A percentile compares a stretch with the other conserved stretches of the same genome.
phyloP scores from a whole-genome alignment of 2,113 vertebrate genomes.

The Clarias magur region DNA sequence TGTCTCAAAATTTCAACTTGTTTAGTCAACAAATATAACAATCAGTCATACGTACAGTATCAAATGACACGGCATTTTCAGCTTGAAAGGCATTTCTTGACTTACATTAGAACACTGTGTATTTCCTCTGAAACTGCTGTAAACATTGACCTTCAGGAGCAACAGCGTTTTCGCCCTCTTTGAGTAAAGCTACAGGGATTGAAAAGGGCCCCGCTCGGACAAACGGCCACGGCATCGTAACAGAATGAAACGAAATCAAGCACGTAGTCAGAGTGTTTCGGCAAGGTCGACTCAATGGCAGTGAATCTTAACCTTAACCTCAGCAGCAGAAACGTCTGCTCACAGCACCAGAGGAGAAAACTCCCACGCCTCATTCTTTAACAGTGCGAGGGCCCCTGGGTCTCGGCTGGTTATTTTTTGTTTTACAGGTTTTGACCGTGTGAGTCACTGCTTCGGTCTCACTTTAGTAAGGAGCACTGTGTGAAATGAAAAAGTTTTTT shows the following conservation, averaged over 20 bases:
- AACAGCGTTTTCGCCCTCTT: neutral
- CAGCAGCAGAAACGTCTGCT: neutral
- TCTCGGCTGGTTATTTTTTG: neutral
- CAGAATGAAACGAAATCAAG: neutral
- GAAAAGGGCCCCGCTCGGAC: neutral
- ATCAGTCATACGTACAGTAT: neutral
- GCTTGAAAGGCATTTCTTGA: neutral
- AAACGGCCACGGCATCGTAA: neutral
- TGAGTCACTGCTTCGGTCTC: slow-evolving; percentile 24
- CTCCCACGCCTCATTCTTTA: slow-evolving; percentile 7
- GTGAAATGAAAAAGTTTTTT: neutral
- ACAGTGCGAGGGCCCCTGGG: neutral
- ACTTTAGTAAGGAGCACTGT: neutral
- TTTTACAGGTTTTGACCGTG: neutral
- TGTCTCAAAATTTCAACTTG: neutral
- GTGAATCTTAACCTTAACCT: slow-evolving; percentile 7
- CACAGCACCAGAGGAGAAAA: neutral
- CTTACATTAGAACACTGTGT: neutral
- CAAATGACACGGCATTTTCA: neutral
- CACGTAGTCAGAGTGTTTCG: neutral
- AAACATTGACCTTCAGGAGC: slow-evolving; percentile 1
- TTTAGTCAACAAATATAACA: neutral
- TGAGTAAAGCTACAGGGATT: slow-evolving; percentile 11
- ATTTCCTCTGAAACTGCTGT: neutral
- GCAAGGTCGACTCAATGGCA: neutral